Base-by-base conservation (phyloP, 2,797 vertebrate species). In the Spheniscus humboldti region DNA sequence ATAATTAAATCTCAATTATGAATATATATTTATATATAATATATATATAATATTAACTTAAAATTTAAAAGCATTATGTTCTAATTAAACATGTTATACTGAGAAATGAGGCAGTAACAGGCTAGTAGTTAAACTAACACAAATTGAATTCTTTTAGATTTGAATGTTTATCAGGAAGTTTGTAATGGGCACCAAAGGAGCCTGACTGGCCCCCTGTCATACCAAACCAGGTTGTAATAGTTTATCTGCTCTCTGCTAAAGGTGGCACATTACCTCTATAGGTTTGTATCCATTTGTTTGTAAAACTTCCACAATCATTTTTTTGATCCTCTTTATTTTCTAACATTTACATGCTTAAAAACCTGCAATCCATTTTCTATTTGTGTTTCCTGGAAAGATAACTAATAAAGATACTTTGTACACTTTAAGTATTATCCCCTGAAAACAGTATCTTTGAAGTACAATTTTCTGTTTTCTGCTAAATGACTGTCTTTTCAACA, bases 1-100 rank as follows among this genome's bases (percentile, higher is more conserved):
- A 98, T 98, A 94, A 96, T 97, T 97, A 98, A 98, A 98, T 98
- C 97, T 98, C 97, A 97, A 97, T 98, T 98, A 98, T 97, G 98
- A 98, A 98, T 98, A 98, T 98, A 98, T 98, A 98, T 98, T 98
- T 98, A 97, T 98, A 98, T 97, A 96, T 86, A 93, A 94, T 98
- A 98, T 98, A 98, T 98, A 92, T 96, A 97, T 96, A 98, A 97
- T 97, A 98, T 98, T 98, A 98, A 98, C 96, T 97, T 98, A 98
- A 97, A 98, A 95, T 97, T 97, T 97, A 91, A 98, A 98, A 98
- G 98, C 97, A 98, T 98, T 98, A 98, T 98, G 96, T 98, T 97
- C 97, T 98, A 98, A 90, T 98, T 97, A 97, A 98, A 97, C 97
- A 97, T 93, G 94, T 97, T 97, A 97, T 97, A 90, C 74, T 96